These are phyloP conservation scores for Griposia aprilina DNA, from an alignment of 2,888 invertebrate genomes.

Conservation along the genomic window DNA sequence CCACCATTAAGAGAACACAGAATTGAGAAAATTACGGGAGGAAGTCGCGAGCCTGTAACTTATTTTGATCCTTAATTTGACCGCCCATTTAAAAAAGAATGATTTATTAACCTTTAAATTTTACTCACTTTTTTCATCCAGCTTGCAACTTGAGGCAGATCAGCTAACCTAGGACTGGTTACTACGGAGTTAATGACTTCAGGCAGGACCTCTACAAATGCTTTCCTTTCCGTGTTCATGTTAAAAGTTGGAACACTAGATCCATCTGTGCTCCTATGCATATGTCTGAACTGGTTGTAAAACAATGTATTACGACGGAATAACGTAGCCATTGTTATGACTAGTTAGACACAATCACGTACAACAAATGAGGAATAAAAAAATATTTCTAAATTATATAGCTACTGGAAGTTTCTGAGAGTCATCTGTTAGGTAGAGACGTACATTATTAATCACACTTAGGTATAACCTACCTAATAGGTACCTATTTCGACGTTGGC, in stretches of 20 bases:
- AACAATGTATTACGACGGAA: neutral
- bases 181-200: constrained; percentile 43
- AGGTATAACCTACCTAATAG: neutral
- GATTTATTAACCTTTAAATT: constrained; percentile 41
- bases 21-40: neutral
- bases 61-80: too few relatives aligned
- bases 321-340: constrained; percentile 10
- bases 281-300: constrained; percentile 28
- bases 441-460: neutral
- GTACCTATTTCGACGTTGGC: neutral
- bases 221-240: constrained; percentile 34
- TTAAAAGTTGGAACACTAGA: constrained; percentile 14
- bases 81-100: neutral
- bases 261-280: constrained; percentile 1
- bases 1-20: neutral
- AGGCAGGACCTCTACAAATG: constrained; percentile 30
- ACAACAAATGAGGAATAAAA: neutral
- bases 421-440: neutral
- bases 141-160: constrained; percentile 40
- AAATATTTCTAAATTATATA: neutral
- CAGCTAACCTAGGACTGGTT: constrained; percentile 23
- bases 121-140: constrained; percentile 51
- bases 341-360: neutral
- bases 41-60: neutral
- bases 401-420: neutral